Evolutionary conservation across 2,888 invertebrate species (phyloP), one percentile per base, ranked within the genome.

Genomic region (Dolomedes plantarius): DNA sequence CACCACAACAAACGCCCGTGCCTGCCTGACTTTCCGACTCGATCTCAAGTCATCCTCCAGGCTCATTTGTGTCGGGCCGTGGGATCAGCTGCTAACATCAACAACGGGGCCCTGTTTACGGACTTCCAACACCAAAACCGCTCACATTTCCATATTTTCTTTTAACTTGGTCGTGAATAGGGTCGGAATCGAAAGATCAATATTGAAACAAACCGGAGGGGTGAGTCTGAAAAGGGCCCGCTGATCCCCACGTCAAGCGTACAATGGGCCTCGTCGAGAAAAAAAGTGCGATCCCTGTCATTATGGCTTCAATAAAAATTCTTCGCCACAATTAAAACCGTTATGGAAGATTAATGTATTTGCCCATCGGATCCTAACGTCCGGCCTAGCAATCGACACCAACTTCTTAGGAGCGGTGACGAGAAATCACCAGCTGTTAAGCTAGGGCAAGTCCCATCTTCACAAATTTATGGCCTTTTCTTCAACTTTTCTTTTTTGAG

Each of bases 321-420:
- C 77, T 78, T 85, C 41, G 56, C 71, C 77, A 85, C 83, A 85
- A 85, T 85, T 85, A 85, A 85, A 85, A 85, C 83, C 77, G 83
- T 85, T 85, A 73, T 46, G 77, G 77, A 85, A 85, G 83, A 85
- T 85, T 85, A 85, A 85, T 85, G 83, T 77, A 85, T 85, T 85
- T 85, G 50, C 77, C 62, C 7, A 85, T 67, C 29, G 83, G 83
- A 85, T 85, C 46, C 46, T 23, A 46, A 71, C 46, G 71, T 71
- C 41, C 39, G 16, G 46, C 27, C 13, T 1, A 27, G 28, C 39
- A 36, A 29, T 71, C 39, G 27, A 46, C 23, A 23, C 69, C 28
- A 46, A 71, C 41, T 67, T 36, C 28, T 27, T 41, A n/a, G 28
- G 41, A 41, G 71, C 71, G 39, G 71, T 41, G 71, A 46, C 46